Percentiles rank a stretch among this genome's conserved stretches.
phyloP scores from a whole-genome alignment of 2,888 invertebrate species.

The Pristionchus entomophagus region DNA sequence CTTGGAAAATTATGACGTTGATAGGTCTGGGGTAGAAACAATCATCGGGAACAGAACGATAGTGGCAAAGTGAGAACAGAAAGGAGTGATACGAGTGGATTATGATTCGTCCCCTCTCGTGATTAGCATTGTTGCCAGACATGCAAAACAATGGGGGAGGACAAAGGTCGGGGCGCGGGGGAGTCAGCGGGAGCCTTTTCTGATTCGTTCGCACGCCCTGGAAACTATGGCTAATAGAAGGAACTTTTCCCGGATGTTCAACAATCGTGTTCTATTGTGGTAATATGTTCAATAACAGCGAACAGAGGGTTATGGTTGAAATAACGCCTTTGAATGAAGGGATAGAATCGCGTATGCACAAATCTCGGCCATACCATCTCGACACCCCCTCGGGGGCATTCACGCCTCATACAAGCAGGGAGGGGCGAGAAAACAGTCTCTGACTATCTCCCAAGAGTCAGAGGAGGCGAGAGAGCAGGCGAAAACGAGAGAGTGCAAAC shows the following conservation, averaged over 20 bases:
- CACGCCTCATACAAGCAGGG: background rate
- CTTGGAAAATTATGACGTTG: no score
- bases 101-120: background rate
- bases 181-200: background rate
- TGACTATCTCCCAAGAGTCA: background rate
- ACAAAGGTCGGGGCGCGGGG: background rate
- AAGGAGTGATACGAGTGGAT: conserved; percentile 9
- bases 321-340: no score
- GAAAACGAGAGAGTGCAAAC: conserved; percentile 1
- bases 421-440: background rate
- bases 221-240: background rate
- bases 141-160: conserved; percentile 24
- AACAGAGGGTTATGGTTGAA: no score
- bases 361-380: background rate
- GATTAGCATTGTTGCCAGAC: background rate
- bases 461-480: background rate
- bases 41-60: no score
- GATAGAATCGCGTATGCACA: no score
- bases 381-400: background rate
- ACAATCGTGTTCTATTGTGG: no score
- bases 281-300: no score
- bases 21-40: no score
- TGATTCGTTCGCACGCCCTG: background rate
- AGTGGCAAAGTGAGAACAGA: background rate
- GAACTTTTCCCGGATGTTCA: no score